A percentile compares a stretch with the other conserved stretches of the same genome.
Evolutionary conservation across 92 coral and sea anemone species (phyloP).

Genomic region (Bergia sp.): DNA sequence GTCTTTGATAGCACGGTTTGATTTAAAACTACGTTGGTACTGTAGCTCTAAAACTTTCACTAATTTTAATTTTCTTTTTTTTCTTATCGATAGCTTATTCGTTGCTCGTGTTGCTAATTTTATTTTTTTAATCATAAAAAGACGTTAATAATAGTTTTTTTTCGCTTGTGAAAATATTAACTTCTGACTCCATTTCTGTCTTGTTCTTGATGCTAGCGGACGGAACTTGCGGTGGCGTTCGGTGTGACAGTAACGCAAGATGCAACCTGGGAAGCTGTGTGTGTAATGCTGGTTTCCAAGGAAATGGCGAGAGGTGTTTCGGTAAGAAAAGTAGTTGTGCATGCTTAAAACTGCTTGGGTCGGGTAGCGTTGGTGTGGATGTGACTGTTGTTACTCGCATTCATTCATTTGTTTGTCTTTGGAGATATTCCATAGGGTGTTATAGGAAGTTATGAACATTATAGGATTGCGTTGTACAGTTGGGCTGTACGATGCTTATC

Average conservation of each 20-base stretch:
- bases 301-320: conserved; percentile 16
- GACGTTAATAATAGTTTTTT: too few relatives aligned
- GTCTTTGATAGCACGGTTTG: not conserved
- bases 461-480: too few relatives aligned
- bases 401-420: not conserved
- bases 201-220: conserved; percentile 22
- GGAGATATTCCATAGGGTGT: too few relatives aligned
- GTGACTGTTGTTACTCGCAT: not conserved
- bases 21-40: not conserved
- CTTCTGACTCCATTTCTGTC: not conserved
- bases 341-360: not conserved
- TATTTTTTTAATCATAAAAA: too few relatives aligned
- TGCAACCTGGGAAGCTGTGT: conserved; percentile 30
- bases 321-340: conserved; percentile 5
- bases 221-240: conserved; percentile 27
- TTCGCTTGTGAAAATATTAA: not conserved
- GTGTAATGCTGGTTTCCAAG: conserved; percentile 36
- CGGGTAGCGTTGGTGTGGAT: not conserved
- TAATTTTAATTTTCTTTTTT: too few relatives aligned
- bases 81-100: too few relatives aligned
- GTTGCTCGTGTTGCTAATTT: too few relatives aligned
- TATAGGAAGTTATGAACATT: too few relatives aligned
- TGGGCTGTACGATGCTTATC: too few relatives aligned
- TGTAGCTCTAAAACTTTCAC: too few relatives aligned
- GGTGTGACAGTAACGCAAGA: conserved; percentile 29